These are phyloP conservation scores for Cossypha heuglini DNA, from an alignment of 2,797 vertebrate species.

Conservation along the genomic window DNA sequence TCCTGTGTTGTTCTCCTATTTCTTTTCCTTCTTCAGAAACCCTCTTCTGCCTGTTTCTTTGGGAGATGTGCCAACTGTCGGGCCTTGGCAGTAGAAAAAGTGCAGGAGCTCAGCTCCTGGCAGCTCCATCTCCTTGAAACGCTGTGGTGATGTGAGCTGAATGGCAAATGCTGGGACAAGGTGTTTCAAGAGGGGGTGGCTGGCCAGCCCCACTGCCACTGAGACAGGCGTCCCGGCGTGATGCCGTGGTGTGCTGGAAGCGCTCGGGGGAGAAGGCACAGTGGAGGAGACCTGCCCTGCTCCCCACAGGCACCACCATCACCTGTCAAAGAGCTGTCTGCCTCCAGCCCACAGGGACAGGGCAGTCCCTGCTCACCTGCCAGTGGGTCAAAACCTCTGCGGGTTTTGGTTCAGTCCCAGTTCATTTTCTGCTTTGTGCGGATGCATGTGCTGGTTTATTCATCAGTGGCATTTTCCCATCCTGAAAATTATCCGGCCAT, in stretches of 20 bases:
- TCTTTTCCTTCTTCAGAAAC: slow-evolving; percentile 39
- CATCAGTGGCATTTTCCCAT: neutral
- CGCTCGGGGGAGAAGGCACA: fast-evolving
- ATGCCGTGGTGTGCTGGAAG: neutral
- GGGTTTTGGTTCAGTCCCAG: neutral
- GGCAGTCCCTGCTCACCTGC: neutral
- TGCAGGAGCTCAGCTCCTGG: neutral
- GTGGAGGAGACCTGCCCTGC: neutral
- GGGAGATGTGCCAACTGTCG: neutral
- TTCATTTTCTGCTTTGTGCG: neutral
- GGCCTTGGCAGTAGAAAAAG: neutral
- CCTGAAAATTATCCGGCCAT: neutral
- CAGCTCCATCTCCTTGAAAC: slow-evolving; percentile 7
- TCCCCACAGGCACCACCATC: neutral
- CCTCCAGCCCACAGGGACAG: neutral
- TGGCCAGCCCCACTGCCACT: neutral
- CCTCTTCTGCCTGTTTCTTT: slow-evolving; percentile 42
- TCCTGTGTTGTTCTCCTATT: slow-evolving; percentile 36
- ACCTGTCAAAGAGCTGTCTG: slow-evolving; percentile 2
- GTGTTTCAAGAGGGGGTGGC: neutral
- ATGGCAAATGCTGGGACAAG: slow-evolving; percentile 22
- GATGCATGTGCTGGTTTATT: neutral
- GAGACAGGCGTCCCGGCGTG: neutral
- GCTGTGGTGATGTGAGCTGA: slow-evolving; percentile 2
- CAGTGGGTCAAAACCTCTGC: neutral